Evolutionary conservation across 2,797 vertebrate species (phyloP).

Genomic region (Calcarius lapponicus): DNA sequence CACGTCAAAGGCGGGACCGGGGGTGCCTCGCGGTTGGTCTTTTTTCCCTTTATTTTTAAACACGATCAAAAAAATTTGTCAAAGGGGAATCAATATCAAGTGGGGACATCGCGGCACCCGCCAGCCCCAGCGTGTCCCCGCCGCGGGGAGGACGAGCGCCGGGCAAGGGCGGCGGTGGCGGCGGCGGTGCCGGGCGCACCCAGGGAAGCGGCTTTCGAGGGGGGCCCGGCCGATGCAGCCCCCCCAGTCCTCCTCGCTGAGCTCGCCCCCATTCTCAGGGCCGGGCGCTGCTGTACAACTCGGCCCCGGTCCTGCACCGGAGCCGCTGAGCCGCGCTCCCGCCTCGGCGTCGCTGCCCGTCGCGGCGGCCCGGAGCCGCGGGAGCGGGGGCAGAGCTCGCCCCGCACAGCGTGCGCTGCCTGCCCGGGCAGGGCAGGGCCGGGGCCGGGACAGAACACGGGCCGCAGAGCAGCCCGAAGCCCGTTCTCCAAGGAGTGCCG

Average conservation of each 20-base stretch:
- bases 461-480: background rate
- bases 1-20: conserved; percentile 45
- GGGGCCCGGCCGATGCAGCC: too few relatives aligned
- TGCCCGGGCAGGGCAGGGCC: background rate
- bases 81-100: background rate
- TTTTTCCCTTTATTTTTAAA: background rate
- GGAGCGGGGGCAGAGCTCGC: background rate
- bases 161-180: background rate
- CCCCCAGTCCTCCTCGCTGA: background rate
- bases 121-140: background rate
- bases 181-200: background rate
- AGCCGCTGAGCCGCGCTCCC: background rate
- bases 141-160: background rate
- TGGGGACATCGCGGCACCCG: background rate
- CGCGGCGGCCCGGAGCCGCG: background rate
- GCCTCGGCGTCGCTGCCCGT: background rate
- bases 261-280: background rate
- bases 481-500: conserved; percentile 73
- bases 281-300: background rate
- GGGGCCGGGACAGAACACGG: background rate
- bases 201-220: background rate
- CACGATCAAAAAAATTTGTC: conserved; percentile 11
- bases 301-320: background rate
- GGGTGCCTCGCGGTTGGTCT: background rate
- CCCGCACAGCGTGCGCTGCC: background rate